phyloP scores from a whole-genome alignment of 2,113 vertebrate genomes.

The Rhinopomastus cyanomelas region DNA sequence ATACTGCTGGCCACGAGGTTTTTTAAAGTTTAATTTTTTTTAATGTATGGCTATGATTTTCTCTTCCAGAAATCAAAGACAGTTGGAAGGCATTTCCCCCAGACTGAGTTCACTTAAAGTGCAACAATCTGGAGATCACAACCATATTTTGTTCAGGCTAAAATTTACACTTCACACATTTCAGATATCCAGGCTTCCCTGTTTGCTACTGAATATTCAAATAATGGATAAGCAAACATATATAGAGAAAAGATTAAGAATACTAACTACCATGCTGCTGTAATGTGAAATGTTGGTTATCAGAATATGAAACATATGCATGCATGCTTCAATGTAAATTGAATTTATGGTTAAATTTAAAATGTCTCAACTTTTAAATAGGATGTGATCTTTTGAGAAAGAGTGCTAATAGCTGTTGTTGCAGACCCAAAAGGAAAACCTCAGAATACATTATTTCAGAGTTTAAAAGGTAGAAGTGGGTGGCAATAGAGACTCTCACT shows the following conservation, averaged over 20 bases:
- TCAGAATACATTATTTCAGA: neutral
- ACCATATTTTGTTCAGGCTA: neutral
- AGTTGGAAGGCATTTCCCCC: neutral
- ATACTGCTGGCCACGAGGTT: neutral
- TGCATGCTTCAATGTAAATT: neutral
- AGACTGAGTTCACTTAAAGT: neutral
- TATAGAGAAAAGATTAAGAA: neutral
- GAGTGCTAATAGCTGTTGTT: neutral
- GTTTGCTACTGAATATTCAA: neutral
- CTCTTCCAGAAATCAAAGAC: neutral
- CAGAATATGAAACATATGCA: neutral
- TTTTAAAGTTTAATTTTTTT: neutral
- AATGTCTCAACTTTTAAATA: neutral
- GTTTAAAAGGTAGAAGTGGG: neutral
- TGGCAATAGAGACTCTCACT: neutral
- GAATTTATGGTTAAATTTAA: neutral
- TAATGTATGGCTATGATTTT: neutral
- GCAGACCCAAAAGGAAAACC: neutral
- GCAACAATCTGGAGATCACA: neutral
- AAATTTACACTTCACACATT: neutral
- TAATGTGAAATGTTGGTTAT: neutral
- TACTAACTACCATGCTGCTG: neutral
- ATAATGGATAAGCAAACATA: neutral
- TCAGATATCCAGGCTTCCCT: neutral
- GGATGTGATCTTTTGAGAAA: neutral